Conservation (phyloP, 2,797 vertebrate genomes). For the Cyclura pinguis region DNA sequence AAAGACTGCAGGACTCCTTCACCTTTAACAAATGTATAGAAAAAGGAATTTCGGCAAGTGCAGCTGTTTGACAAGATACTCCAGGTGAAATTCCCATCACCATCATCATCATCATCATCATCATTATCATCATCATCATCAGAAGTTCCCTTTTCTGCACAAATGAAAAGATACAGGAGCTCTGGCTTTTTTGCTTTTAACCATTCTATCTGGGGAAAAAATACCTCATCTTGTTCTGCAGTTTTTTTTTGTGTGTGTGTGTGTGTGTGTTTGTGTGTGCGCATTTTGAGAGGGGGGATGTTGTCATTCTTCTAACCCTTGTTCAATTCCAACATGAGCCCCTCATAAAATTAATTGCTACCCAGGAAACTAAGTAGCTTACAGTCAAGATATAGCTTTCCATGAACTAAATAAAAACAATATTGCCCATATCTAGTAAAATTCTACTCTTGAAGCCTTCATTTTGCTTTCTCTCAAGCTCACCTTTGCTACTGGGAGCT, state of each 20-base stretch:
- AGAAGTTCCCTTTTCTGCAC: no score
- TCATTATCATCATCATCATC: no score
- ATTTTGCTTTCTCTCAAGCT: background rate
- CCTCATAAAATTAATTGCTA: background rate
- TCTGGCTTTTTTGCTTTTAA: no score
- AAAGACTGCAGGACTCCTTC: no score
- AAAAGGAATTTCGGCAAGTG: no score
- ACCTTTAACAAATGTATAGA: no score
- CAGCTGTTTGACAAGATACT: no score
- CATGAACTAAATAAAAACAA: background rate
- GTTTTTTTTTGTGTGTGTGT: no score
- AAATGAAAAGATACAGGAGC: no score
- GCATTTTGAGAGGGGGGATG: background rate
- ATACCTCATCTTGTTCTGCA: background rate
- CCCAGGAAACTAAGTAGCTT: background rate
- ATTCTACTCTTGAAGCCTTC: background rate
- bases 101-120: no score
- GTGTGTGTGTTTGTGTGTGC: background rate
- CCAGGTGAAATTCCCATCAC: no score
- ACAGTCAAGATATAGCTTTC: background rate
- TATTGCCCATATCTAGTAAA: background rate
- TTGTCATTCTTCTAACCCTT: background rate
- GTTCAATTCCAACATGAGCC: background rate
- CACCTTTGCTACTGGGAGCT: background rate
- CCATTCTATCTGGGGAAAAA: no score